Percentiles rank a stretch among this genome's conserved stretches.
Evolutionary conservation across 2,888 invertebrate genomes (phyloP).

Genomic region (Cephus sareptanus): DNA sequence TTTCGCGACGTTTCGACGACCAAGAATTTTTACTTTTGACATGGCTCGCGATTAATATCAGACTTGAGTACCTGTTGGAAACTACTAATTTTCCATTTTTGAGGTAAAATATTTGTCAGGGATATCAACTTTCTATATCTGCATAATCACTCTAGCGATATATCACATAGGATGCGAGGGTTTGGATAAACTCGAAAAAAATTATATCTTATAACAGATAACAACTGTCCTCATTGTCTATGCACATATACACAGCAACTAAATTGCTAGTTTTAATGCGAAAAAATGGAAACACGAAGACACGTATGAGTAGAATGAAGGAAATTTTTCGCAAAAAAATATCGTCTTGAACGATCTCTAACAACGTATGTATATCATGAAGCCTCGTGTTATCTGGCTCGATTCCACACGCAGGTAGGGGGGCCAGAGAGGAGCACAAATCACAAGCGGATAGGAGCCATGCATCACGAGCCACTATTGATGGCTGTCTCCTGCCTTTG

Average conservation of each 20-base stretch:
- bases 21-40: background rate
- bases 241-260: background rate
- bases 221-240: background rate
- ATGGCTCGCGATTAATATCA: background rate
- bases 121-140: background rate
- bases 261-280: background rate
- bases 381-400: background rate
- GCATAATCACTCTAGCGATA: background rate
- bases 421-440: background rate
- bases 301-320: no score
- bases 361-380: background rate
- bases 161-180: background rate
- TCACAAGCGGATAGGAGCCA: constrained; percentile 19
- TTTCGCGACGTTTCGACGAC: background rate
- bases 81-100: background rate
- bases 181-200: background rate
- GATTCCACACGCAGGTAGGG: background rate
- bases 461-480: constrained; percentile 40
- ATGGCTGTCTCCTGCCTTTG: constrained; percentile 46
- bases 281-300: background rate
- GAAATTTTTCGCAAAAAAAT: background rate
- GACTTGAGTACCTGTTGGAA: background rate
- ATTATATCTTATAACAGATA: background rate
- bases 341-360: background rate
- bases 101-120: background rate